Evolutionary conservation across 1,140 invertebrate species (phyloP).

Genomic region (Drosophila ogumai): DNA sequence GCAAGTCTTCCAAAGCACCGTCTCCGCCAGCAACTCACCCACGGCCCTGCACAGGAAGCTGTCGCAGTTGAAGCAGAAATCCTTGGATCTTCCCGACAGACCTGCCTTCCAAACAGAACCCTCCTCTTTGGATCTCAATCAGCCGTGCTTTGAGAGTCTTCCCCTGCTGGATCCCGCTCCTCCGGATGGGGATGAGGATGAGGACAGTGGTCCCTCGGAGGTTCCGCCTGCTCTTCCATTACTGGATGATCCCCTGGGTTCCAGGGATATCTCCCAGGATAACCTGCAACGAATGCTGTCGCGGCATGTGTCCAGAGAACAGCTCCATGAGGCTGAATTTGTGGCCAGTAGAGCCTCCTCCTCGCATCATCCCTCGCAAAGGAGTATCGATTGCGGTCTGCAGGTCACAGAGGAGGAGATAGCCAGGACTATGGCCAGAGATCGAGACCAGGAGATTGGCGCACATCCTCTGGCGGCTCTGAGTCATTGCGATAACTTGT

Average conservation of each 20-base stretch:
- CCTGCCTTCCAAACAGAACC: conserved; percentile 48
- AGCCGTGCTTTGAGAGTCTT: conserved; percentile 39
- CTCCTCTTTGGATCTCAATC: conserved; percentile 29
- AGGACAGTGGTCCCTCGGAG: conserved; percentile 90
- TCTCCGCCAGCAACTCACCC: conserved; percentile 68
- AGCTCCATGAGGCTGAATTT: conserved; percentile 81
- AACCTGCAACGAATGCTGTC: conserved; percentile 89
- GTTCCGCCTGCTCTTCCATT: conserved; percentile 91
- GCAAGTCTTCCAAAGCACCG: conserved; percentile 87
- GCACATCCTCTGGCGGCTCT: conserved; percentile 93
- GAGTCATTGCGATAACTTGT: conserved; percentile 94
- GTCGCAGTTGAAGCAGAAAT: conserved; percentile 81
- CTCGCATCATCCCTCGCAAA: conserved; percentile 85
- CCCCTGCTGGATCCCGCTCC: conserved; percentile 75
- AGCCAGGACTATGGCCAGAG: conserved; percentile 93
- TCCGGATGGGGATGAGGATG: conserved; percentile 88
- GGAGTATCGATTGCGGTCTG: conserved; percentile 86
- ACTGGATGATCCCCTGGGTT: conserved; percentile 91
- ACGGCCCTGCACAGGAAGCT: conserved; percentile 74
- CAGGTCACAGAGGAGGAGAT: conserved; percentile 97
- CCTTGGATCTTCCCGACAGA: conserved; percentile 72
- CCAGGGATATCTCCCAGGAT: conserved; percentile 91
- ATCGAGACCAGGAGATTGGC: conserved; percentile 88
- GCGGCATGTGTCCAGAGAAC: conserved; percentile 86
- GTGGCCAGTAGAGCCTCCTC: conserved; percentile 67